These are phyloP conservation scores for Tipula vernalis DNA, from an alignment of 2,888 invertebrate genomes.

Conservation along the genomic window DNA sequence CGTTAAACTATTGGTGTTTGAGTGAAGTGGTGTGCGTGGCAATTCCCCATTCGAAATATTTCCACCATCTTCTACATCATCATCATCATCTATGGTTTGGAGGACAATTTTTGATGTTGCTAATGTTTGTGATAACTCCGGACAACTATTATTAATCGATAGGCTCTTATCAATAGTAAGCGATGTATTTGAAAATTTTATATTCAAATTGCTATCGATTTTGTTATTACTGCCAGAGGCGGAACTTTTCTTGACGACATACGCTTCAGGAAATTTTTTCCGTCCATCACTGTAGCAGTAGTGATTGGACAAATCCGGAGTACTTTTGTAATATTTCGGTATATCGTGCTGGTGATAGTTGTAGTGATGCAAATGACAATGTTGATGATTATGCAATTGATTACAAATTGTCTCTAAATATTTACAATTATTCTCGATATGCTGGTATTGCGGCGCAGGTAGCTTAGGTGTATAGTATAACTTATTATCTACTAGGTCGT, in stretches of 20 bases:
- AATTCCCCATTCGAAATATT: not conserved
- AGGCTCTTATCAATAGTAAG: not conserved
- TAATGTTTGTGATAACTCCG: slow-evolving; percentile 24
- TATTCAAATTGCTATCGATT: not conserved
- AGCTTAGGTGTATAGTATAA: not conserved
- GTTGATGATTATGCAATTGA: slow-evolving; percentile 11
- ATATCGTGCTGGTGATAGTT: not conserved
- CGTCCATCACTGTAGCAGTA: slow-evolving; percentile 13
- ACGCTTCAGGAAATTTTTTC: slow-evolving; percentile 35
- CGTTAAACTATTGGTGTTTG: not conserved
- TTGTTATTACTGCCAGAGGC: not conserved
- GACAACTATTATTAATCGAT: slow-evolving; percentile 27
- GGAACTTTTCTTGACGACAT: slow-evolving; percentile 25
- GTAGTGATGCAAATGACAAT: slow-evolving; percentile 10
- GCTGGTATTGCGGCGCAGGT: not conserved
- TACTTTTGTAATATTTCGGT: slow-evolving; percentile 13
- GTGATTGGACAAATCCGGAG: slow-evolving; percentile 13
- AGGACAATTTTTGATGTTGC: not conserved
- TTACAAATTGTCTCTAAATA: slow-evolving; percentile 5
- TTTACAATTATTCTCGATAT: not conserved
- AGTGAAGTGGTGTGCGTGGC: not conserved
- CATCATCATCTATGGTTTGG: not conserved
- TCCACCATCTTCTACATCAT: not conserved
- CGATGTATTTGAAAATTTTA: not conserved
- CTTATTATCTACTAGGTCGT: not conserved